These are phyloP conservation scores for Urocyon cinereoargenteus DNA, from an alignment of 2,797 vertebrate species.

Conservation along the genomic window DNA sequence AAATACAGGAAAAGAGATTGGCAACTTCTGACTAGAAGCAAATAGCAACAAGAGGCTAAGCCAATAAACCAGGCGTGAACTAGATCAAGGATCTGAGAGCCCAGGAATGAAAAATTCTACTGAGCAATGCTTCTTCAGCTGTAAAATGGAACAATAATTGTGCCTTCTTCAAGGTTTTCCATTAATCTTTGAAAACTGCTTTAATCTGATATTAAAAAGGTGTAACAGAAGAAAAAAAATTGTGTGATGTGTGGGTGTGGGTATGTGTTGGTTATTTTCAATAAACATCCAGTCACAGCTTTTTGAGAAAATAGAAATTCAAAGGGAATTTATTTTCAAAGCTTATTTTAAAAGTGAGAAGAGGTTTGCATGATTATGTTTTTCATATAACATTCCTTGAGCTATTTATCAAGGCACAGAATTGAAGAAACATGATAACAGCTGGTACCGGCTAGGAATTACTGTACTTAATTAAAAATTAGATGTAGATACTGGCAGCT, in stretches of 20 bases:
- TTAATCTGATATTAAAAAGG: slow-evolving; percentile 57
- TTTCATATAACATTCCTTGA: slow-evolving; percentile 59
- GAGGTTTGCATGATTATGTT: slow-evolving; percentile 34
- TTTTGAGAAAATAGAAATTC: slow-evolving; percentile 57
- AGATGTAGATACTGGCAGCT: slow-evolving; percentile 69
- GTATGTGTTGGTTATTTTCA: slow-evolving; percentile 41
- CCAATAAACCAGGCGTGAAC: background rate
- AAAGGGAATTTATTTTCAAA: slow-evolving; percentile 66
- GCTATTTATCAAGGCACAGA: slow-evolving; percentile 67
- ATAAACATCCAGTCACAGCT: slow-evolving; percentile 37
- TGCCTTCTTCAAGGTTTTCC: slow-evolving; percentile 7
- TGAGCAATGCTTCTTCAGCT: slow-evolving; percentile 2
- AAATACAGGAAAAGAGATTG: background rate
- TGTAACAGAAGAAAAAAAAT: slow-evolving; percentile 6
- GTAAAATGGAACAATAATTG: slow-evolving; percentile 2
- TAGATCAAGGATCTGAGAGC: background rate
- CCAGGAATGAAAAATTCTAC: background rate
- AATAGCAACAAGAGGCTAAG: background rate
- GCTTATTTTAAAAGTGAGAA: slow-evolving; percentile 53
- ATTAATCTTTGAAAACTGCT: slow-evolving; percentile 40
- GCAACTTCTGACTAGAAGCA: background rate
- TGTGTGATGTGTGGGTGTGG: background rate
- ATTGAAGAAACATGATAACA: slow-evolving; percentile 70
- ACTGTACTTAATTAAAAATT: slow-evolving; percentile 80
- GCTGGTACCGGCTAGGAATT: slow-evolving; percentile 70